phyloP scores from a whole-genome alignment of 2,888 invertebrate species.

The Notocelia uddmanniana region DNA sequence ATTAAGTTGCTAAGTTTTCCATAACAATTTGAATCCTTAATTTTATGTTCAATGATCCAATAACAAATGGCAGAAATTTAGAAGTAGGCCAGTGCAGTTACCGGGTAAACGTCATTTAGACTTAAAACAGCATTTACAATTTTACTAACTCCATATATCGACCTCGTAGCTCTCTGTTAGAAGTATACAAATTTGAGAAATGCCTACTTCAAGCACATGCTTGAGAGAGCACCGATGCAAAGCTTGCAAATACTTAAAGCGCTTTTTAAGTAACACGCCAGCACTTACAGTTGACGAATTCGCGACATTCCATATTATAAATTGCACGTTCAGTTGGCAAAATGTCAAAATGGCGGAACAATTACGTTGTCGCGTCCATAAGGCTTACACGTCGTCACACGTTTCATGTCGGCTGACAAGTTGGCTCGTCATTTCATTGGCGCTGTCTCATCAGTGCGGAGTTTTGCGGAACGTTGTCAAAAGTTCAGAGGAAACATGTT shows the following conservation, averaged over 20 bases:
- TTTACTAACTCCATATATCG: not conserved
- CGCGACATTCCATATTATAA: conserved; percentile 37
- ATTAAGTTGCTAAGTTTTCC: too few species aligned
- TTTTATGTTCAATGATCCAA: not conserved
- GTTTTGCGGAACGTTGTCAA: conserved; percentile 30
- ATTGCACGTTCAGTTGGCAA: conserved; percentile 58
- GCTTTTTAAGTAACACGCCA: conserved; percentile 29
- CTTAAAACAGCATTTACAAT: not conserved
- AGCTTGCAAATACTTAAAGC: conserved; percentile 12
- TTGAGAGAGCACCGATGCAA: conserved; percentile 1
- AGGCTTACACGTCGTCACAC: conserved; percentile 63
- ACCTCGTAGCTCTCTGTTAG: not conserved
- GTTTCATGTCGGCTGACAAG: conserved; percentile 58
- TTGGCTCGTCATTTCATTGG: conserved; percentile 59
- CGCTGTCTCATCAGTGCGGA: conserved; percentile 29
- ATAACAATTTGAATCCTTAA: not conserved
- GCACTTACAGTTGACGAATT: conserved; percentile 40
- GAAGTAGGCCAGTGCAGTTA: not conserved
- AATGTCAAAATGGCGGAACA: conserved; percentile 70
- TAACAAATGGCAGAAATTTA: not conserved
- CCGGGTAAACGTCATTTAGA: not conserved
- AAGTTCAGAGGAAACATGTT: conserved; percentile 28
- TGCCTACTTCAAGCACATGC: conserved; percentile 3
- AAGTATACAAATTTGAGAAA: not conserved
- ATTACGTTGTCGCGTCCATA: conserved; percentile 69